Percentiles rank a stretch among this genome's conserved stretches.
phyloP scores from a whole-genome alignment of 1,140 invertebrate species.

The Cotesia typhae region DNA sequence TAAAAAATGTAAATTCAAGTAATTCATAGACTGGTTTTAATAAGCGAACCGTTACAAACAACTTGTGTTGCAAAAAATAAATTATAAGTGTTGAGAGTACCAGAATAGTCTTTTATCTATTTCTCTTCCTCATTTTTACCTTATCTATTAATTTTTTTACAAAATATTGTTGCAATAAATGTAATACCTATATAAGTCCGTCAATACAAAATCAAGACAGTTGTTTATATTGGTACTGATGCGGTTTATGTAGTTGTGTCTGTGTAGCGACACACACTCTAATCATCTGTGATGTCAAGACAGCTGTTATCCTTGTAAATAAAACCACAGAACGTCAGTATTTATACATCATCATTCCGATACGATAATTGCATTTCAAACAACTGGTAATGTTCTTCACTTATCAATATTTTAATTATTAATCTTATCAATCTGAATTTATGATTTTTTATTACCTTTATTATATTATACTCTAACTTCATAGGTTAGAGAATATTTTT shows the following conservation, averaged over 20 bases:
- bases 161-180: no score
- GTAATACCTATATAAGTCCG: no score
- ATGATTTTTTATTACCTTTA: no score
- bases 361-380: not conserved
- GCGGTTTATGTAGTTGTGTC: no score
- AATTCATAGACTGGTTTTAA: not conserved
- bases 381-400: slow-evolving; percentile 18
- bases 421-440: no score
- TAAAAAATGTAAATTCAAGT: slow-evolving; percentile 50
- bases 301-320: slow-evolving; percentile 7
- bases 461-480: no score
- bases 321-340: not conserved
- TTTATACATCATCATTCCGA: not conserved
- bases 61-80: slow-evolving; percentile 6
- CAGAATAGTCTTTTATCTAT: not conserved
- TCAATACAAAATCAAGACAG: no score
- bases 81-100: not conserved
- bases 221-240: no score
- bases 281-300: slow-evolving; percentile 12
- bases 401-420: not conserved
- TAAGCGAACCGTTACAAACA: not conserved
- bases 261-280: not conserved
- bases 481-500: no score
- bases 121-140: no score
- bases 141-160: no score